These are phyloP conservation scores for Kradibia gibbosae DNA, from an alignment of 1,140 invertebrate genomes.

Conservation along the genomic window DNA sequence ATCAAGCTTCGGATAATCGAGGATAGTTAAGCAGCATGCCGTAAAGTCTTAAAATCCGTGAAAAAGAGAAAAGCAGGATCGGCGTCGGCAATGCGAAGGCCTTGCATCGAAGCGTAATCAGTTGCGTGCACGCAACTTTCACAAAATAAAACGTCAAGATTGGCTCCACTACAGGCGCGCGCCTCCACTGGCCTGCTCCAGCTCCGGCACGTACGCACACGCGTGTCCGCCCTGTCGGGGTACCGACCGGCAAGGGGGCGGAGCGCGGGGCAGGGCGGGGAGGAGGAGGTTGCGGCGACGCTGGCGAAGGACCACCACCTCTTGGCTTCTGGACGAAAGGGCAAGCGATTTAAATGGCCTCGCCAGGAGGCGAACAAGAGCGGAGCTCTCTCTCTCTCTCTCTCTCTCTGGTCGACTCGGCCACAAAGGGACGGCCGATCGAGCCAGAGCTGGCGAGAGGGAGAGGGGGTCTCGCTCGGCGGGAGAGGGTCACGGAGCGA, in stretches of 20 bases:
- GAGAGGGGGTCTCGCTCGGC: neutral
- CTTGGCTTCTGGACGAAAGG: neutral
- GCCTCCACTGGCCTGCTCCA: conserved; percentile 20
- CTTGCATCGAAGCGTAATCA: no score
- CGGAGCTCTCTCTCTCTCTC: neutral
- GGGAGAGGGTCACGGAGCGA: no score
- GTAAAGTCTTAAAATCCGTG: no score
- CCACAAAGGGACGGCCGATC: neutral
- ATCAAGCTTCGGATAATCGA: no score
- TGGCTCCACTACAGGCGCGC: conserved; percentile 12
- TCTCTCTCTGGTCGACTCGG: no score
- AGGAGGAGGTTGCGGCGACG: no score
- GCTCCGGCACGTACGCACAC: conserved; percentile 39
- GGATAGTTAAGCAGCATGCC: no score
- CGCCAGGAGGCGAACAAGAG: neutral
- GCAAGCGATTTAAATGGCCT: neutral
- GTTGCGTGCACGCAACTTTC: conserved; percentile 8
- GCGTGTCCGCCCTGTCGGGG: conserved; percentile 3
- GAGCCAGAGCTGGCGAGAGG: neutral
- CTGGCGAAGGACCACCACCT: no score
- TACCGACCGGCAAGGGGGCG: no score
- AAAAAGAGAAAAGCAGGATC: no score
- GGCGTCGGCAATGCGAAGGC: neutral
- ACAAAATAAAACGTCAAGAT: conserved; percentile 21
- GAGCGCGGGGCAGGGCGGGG: no score